Conservation (phyloP, 1,140 invertebrate genomes). For the Procambarus clarkii region DNA sequence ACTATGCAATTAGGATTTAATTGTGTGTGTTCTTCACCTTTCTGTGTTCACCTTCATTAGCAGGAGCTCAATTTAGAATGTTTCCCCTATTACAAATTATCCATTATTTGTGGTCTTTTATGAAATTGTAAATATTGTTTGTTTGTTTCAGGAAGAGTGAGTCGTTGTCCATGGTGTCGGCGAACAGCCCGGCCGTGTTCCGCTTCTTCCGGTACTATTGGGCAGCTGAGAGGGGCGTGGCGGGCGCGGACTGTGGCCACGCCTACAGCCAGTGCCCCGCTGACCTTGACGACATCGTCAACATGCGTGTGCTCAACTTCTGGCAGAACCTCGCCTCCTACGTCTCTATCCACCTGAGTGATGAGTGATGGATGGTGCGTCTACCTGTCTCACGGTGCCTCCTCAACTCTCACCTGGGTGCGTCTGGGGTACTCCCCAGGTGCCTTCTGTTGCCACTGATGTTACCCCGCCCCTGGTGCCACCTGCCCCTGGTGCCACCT, state of each 20-base stretch:
- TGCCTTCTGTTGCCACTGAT: constrained; percentile 18
- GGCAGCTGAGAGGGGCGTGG: constrained; percentile 55
- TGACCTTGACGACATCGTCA: constrained; percentile 51
- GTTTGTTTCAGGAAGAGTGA: constrained; percentile 52
- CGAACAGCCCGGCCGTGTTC: constrained; percentile 43
- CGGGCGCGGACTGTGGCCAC: constrained; percentile 34
- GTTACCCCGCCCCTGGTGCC: background rate
- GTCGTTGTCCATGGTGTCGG: constrained; percentile 21
- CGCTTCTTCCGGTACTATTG: constrained; percentile 62
- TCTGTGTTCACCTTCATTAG: too few relatives aligned
- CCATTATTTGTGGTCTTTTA: too few relatives aligned
- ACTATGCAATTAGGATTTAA: too few relatives aligned
- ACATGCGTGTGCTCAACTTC: constrained; percentile 63
- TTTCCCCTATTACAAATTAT: too few relatives aligned
- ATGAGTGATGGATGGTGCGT: constrained; percentile 43
- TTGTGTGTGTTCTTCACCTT: too few relatives aligned
- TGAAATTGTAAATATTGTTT: background rate
- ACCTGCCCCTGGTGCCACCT: background rate
- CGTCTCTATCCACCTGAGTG: constrained; percentile 59
- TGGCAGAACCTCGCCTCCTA: constrained; percentile 57
- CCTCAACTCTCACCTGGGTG: background rate
- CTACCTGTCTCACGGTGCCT: background rate
- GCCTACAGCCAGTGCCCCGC: constrained; percentile 55
- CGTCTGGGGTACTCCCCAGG: background rate
- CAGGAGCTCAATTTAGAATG: too few relatives aligned